Base-by-base conservation (phyloP, 2,888 invertebrate genomes). In the Heterodera filipjevi region DNA sequence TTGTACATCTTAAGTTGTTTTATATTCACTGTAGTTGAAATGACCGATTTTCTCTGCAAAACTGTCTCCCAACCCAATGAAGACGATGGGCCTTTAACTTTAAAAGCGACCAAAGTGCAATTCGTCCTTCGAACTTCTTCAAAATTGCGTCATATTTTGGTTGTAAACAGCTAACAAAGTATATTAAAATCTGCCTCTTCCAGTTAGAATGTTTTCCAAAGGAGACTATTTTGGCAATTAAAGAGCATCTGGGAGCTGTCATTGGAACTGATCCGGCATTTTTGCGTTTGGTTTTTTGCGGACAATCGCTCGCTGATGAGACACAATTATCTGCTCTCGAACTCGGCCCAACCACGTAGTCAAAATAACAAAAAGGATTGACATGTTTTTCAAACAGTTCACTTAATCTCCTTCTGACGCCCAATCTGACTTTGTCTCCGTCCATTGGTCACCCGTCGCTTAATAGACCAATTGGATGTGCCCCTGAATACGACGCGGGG, bases 301-400 rank as follows among this genome's bases (percentile, higher is more conserved):
- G 84, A 19, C 80, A 79, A 30, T 77, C 72, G 30, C 46, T 84
- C 16, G 77, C 79, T 0, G 77, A 76, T 53, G 74, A 71, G 3
- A 80, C 78, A n/a, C 19, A 72, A 6, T 73, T 84, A 32, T 78
- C 78, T 10, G 80, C 81, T 59, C 71, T 84, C n/a, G 77, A 80
- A 35, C 73, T 84, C 16, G 82, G 82, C 19, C 82, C 83, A 14
- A 73, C 82, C n/a, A 84, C 84, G 84, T 84, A 59, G 27, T 22
- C 27, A 27, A n/a, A 76, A 80, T 16, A 49, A 12, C 19, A 74
- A 64, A 8, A 12, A 27, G 44, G 14, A 30, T 39, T 33, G 27
- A 39, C 3, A 44, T 44, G n/a, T 66, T 33, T 66, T 32, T 6
- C 2, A 66, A 46, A 68, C 44, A 30, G 68, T 76, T 27, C 33